phyloP scores from a whole-genome alignment of 2,797 vertebrate genomes.

The Manis pentadactyla region DNA sequence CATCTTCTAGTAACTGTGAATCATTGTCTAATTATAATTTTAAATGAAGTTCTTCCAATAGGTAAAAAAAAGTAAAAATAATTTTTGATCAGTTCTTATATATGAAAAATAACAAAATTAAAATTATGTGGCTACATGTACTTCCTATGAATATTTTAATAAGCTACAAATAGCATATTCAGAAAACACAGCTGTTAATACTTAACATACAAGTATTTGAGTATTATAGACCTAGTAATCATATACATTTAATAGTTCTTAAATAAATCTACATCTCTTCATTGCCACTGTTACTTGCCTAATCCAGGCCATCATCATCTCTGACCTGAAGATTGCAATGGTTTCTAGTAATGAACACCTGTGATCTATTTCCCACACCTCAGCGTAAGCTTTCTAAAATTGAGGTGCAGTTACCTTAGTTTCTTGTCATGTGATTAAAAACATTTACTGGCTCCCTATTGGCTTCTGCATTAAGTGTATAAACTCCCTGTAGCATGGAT shows the following conservation, averaged over 20 bases:
- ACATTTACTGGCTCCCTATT: neutral
- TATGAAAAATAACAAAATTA: neutral
- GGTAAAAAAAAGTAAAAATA: constrained; percentile 1
- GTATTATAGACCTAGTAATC: neutral
- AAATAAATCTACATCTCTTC: neutral
- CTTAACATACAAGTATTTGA: neutral
- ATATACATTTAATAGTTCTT: neutral
- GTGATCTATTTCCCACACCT: neutral
- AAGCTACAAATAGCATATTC: neutral
- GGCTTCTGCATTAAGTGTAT: neutral
- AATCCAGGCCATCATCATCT: neutral
- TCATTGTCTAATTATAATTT: neutral
- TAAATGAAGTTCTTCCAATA: neutral
- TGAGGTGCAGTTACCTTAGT: too few relatives aligned
- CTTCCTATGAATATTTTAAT: neutral
- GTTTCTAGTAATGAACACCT: neutral
- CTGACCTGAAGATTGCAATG: neutral
- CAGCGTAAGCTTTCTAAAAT: neutral
- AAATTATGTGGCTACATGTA: neutral
- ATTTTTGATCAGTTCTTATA: neutral
- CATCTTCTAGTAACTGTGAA: neutral
- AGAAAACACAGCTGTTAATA: neutral
- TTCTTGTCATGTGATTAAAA: neutral
- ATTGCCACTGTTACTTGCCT: neutral
- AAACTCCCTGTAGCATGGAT: neutral